Base-by-base conservation (phyloP, 2,113 vertebrate species). In the Nothobranchius furzeri region DNA sequence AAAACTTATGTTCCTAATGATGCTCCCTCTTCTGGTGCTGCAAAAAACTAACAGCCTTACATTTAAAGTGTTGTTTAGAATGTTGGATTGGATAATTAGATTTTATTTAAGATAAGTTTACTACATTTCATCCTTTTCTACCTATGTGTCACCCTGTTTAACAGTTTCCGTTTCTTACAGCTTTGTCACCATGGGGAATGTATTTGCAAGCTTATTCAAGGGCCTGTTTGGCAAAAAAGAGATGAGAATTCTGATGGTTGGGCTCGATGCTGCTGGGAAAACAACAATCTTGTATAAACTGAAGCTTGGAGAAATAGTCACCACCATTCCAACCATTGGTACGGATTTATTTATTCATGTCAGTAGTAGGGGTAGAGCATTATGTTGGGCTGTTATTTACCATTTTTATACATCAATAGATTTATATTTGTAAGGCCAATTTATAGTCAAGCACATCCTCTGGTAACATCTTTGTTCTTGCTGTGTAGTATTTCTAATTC, bases 161-260 rank as follows among this genome's bases (percentile, higher is more conserved):
- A 48, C 0, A 3, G 12, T 69, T 25, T 56, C 65, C 17, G 45
- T 11, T 12, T 35, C 40, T 24, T 9, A 57, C 82, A 91, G 88
- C 75, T 83, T 79, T 60, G 83, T 80, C 85, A 90, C 79, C 87
- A 95, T 96, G 95, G 95, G 95, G 85, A 95, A 94, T 64, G 51
- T 95, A 40, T 94, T 95, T 82, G 81, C 88, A 42, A 92, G 70
- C 75, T 79, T 95, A 68, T 93, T 94, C 78, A 93, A 94, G 76
- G 91, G 92, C 85, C 92, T 95, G 0, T 95, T 95, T 69, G 93
- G 93, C 65, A 95, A 95, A 84, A 94, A 94, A 70, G 94, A 95
- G 82, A 96, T 96, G 94, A 90, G 94, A 65, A 96, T 96, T 85
- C 93, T 96, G 15, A 95, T 95, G 94, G 93, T 95, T 17, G 94